Evolutionary conservation across 2,113 vertebrate genomes (phyloP).

Genomic region (Rhabdornis inornatus): DNA sequence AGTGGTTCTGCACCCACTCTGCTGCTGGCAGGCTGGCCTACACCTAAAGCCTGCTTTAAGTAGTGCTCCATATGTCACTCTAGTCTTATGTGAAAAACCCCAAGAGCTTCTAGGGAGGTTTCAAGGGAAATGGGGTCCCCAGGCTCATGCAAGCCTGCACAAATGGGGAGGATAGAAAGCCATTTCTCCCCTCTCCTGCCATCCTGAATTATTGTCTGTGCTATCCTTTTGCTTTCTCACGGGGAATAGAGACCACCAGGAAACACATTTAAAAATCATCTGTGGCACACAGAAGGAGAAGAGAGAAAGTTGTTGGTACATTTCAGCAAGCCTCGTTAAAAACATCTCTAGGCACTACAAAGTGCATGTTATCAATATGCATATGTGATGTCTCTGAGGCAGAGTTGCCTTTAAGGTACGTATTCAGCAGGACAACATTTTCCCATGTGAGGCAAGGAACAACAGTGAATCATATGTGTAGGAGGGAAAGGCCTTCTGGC

Average conservation of each 20-base stretch:
- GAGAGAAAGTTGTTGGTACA: conserved; percentile 72
- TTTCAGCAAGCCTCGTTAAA: conserved; percentile 77
- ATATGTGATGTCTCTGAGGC: conserved; percentile 80
- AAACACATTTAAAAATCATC: conserved; percentile 61
- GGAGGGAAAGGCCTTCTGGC: conserved; percentile 74
- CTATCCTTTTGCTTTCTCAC: conserved; percentile 43
- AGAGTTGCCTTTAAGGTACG: conserved; percentile 79
- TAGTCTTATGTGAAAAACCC: neutral
- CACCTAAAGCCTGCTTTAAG: neutral
- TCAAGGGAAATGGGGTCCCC: neutral
- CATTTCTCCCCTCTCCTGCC: neutral
- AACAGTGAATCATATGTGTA: conserved; percentile 81
- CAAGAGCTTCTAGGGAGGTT: neutral
- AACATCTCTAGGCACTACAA: conserved; percentile 80
- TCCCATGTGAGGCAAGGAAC: conserved; percentile 78
- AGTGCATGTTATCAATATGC: conserved; percentile 83
- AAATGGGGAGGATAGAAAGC: neutral
- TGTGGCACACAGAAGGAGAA: conserved; percentile 64
- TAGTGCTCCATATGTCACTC: rapidly evolving
- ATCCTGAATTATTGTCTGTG: neutral
- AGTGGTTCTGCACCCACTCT: neutral
- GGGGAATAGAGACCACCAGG: conserved; percentile 55
- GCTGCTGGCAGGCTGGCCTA: neutral
- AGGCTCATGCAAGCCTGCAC: rapidly evolving
- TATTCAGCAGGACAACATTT: conserved; percentile 81